These are phyloP conservation scores for Sinonovacula constricta DNA, from an alignment of 1,140 invertebrate species.

Conservation along the genomic window DNA sequence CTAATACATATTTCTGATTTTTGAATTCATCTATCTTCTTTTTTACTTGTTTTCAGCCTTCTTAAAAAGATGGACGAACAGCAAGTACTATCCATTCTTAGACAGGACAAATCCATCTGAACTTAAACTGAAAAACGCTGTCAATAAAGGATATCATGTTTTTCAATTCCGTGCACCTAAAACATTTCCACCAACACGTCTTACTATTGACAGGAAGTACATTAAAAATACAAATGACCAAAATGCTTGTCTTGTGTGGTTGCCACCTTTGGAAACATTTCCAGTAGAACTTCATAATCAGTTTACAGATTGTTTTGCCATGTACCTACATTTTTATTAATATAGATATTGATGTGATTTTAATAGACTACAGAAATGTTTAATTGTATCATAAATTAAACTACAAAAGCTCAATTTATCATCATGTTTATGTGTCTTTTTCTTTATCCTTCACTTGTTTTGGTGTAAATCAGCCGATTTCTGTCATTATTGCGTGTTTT, in stretches of 20 bases:
- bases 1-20: not conserved
- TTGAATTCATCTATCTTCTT: not conserved
- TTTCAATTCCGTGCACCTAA: constrained; percentile 14
- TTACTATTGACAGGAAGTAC: constrained; percentile 32
- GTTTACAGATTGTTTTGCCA: constrained; percentile 3
- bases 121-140: not conserved
- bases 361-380: not conserved
- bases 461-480: not conserved
- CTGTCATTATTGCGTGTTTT: not conserved
- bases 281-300: not conserved
- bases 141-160: constrained; percentile 26
- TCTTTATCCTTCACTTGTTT: not conserved
- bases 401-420: not conserved
- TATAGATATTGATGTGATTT: not conserved
- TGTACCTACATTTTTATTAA: not conserved
- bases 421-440: not conserved
- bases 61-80: not conserved
- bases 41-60: not conserved
- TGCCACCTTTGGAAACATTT: constrained; percentile 15
- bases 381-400: not conserved
- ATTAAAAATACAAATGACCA: constrained; percentile 23
- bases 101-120: not conserved
- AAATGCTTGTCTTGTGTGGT: constrained; percentile 28
- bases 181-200: not conserved
- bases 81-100: too few species aligned